Evolutionary conservation across 2,888 invertebrate species (phyloP).

Genomic region (Halocaridina rubra): DNA sequence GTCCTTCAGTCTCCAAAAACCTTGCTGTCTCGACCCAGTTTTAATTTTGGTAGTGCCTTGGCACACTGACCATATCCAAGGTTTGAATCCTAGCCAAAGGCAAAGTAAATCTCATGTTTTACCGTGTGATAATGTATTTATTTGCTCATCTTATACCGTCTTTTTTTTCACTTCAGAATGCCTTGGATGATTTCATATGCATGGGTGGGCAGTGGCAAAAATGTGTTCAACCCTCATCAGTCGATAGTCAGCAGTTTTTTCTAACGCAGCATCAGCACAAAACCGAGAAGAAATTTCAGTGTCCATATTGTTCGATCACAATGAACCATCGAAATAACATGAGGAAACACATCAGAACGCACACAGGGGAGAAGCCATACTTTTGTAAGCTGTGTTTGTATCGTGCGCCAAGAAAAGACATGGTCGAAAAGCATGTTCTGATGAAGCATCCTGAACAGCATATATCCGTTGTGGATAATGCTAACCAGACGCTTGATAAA

Average conservation of each 20-base stretch:
- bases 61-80: no score
- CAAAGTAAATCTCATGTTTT: not conserved
- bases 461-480: constrained; percentile 20
- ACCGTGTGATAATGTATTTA: not conserved
- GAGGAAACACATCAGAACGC: constrained; percentile 55
- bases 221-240: constrained; percentile 1
- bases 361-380: constrained; percentile 54
- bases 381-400: constrained; percentile 40
- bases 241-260: not conserved
- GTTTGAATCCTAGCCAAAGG: no score
- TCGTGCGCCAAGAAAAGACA: constrained; percentile 49
- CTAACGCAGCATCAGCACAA: constrained; percentile 10
- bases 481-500: not conserved
- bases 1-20: no score
- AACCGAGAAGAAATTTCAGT: constrained; percentile 10
- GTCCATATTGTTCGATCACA: constrained; percentile 39
- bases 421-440: constrained; percentile 43
- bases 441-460: constrained; percentile 40
- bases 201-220: not conserved
- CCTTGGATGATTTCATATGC: constrained; percentile 42
- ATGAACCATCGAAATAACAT: constrained; percentile 59
- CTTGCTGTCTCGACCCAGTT: no score
- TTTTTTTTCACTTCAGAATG: constrained; percentile 46
- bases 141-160: not conserved
- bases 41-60: no score